phyloP scores from a whole-genome alignment of 53 echinoderm and acorn worm genomes.

The Echinarachnius parma region DNA sequence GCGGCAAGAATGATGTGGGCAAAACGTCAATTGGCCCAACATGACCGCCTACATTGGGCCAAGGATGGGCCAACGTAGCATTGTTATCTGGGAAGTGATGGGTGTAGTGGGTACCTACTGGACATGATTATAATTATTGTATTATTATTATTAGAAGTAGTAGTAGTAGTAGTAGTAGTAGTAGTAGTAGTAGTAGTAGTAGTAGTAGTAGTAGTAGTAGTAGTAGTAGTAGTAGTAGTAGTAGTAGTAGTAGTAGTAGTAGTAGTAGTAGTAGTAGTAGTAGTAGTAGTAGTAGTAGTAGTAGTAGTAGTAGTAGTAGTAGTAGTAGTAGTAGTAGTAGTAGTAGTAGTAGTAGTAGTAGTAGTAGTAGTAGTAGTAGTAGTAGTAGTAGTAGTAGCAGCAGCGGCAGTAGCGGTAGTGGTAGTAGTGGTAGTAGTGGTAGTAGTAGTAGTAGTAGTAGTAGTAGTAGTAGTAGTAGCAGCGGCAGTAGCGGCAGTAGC shows the following conservation, averaged over 20 bases:
- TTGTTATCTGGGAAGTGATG: no score
- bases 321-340: not conserved
- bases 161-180: not conserved
- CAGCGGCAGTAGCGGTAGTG: no score
- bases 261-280: not conserved
- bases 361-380: not conserved
- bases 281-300: not conserved
- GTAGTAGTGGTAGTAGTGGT: not conserved
- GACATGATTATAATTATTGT: no score
- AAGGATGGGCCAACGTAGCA: no score
- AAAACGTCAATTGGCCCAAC: no score
- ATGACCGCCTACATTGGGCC: no score
- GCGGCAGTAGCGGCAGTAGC: not conserved
- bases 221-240: not conserved
- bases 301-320: not conserved
- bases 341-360: not conserved
- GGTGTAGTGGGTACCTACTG: no score
- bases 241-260: not conserved
- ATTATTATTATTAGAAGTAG: no score
- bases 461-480: not conserved
- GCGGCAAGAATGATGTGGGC: no score
- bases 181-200: not conserved
- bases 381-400: not conserved
- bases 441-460: conserved; percentile 1
- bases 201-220: not conserved